Conservation (phyloP, 2,113 vertebrate genomes). For the Phrynocephalus versicolor region DNA sequence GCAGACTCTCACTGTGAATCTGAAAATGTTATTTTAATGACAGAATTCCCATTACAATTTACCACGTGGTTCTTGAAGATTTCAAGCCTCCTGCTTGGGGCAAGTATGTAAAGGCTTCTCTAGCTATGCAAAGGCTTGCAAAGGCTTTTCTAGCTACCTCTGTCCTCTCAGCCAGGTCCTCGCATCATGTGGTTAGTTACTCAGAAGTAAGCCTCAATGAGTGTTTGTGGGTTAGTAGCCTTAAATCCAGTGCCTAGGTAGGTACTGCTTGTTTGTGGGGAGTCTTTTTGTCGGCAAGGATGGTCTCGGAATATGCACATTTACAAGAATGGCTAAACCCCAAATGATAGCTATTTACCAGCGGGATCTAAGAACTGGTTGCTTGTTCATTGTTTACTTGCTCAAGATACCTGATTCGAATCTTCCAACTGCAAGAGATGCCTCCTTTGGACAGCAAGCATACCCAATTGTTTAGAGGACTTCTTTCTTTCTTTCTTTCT, state of each 20-base stretch:
- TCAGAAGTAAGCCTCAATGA: no score
- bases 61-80: background rate
- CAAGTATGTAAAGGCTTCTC: background rate
- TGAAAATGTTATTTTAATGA: background rate
- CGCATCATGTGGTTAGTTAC: background rate
- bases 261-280: no score
- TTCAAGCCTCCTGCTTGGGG: background rate
- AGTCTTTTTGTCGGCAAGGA: background rate
- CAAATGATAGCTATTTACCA: background rate
- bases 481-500: no score
- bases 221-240: background rate
- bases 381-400: no score
- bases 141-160: background rate
- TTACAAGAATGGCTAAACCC: background rate
- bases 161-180: background rate
- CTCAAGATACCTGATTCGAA: no score
- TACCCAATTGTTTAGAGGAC: background rate
- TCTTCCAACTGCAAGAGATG: no score
- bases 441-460: no score
- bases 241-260: background rate
- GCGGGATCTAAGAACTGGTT: no score
- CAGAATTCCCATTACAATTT: background rate
- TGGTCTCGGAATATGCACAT: background rate
- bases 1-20: background rate
- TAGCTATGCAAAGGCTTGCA: no score